Evolutionary conservation across 2,113 vertebrate genomes (phyloP).

Genomic region (Irena cyanogastra): DNA sequence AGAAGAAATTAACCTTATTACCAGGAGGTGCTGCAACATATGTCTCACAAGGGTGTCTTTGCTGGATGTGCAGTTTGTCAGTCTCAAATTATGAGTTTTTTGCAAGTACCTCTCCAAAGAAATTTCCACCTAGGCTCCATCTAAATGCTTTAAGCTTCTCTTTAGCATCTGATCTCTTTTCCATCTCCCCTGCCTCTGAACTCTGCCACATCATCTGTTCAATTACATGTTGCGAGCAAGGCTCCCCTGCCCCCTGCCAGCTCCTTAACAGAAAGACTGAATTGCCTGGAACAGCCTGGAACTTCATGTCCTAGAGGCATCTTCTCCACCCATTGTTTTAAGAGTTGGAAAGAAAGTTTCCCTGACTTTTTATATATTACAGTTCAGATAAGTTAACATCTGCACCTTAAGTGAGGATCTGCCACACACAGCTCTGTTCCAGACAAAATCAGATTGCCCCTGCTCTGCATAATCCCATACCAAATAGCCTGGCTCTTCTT

Average conservation of each 20-base stretch:
- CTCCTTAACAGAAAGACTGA: not conserved
- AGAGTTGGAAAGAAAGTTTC: not conserved
- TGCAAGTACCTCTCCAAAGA: not conserved
- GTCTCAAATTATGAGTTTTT: not conserved
- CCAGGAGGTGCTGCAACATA: not conserved
- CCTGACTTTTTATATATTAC: not conserved
- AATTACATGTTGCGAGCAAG: not conserved
- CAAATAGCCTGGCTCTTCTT: not conserved
- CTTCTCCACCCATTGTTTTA: not conserved
- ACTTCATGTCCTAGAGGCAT: not conserved
- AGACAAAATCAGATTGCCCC: not conserved
- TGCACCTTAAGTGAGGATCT: not conserved
- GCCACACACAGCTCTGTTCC: not conserved
- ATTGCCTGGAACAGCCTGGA: not conserved
- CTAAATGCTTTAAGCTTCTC: not conserved
- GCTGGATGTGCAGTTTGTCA: not conserved
- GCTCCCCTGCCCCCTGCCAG: not conserved
- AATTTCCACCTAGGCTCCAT: not conserved
- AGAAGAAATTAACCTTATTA: not conserved
- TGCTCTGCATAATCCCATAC: not conserved
- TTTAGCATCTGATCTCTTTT: not conserved
- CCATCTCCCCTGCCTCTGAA: not conserved
- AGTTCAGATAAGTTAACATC: not conserved
- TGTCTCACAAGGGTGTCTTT: not conserved
- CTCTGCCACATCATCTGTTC: not conserved